phyloP scores from a whole-genome alignment of 2,113 vertebrate species.

The Engystomops pustulosus region DNA sequence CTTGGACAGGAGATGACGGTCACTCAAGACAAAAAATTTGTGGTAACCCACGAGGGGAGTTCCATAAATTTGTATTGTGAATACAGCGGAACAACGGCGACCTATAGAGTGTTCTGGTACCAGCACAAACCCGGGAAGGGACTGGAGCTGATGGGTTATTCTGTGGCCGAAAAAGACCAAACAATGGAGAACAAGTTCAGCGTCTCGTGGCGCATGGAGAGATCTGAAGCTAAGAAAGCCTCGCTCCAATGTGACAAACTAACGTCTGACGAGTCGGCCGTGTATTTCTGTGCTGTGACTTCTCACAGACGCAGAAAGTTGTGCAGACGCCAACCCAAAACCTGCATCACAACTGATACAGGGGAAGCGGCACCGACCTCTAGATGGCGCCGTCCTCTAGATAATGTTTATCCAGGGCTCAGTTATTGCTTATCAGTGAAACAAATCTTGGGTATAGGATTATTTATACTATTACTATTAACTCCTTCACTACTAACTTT shows the following conservation, averaged over 20 bases:
- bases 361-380: background rate
- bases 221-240: background rate
- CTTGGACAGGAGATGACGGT: background rate
- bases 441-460: too few relatives aligned
- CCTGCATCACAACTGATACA: background rate
- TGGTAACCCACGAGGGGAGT: background rate
- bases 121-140: conserved; percentile 25
- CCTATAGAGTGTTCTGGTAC: conserved; percentile 46
- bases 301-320: conserved; percentile 1
- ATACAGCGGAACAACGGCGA: background rate
- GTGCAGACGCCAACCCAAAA: conserved; percentile 20
- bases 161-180: background rate
- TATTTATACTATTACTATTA: too few relatives aligned
- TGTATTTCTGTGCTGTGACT: conserved; percentile 46
- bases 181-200: conserved; percentile 1
- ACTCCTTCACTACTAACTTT: too few relatives aligned
- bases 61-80: background rate
- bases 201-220: background rate
- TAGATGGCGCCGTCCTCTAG: background rate
- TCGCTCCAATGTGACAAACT: background rate
- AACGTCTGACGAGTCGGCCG: background rate
- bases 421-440: too few relatives aligned
- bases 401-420: too few relatives aligned
- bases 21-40: background rate
- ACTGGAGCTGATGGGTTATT: conserved; percentile 11